A percentile compares a stretch with the other conserved stretches of the same genome.
phyloP scores from a whole-genome alignment of 2,113 vertebrate genomes.

The Phyllopteryx taeniolatus region DNA sequence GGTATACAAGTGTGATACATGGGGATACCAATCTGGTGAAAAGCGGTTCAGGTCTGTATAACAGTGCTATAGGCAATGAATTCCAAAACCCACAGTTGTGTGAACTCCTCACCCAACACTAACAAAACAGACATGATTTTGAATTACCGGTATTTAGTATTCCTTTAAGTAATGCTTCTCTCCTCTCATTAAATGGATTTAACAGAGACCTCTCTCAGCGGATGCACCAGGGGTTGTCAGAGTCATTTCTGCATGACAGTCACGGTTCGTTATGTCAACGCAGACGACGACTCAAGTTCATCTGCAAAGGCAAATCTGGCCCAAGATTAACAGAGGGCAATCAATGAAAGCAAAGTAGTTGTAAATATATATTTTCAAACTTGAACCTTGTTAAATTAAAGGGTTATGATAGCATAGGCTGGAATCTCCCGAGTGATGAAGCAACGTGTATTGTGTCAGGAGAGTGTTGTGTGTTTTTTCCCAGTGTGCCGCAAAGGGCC shows the following conservation, averaged over 20 bases:
- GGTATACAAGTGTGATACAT: neutral
- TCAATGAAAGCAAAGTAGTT: neutral
- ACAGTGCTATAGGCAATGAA: constrained; percentile 9
- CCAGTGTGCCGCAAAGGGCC: constrained; percentile 50
- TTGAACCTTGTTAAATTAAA: neutral
- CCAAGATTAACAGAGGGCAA: neutral
- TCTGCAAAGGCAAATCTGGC: neutral
- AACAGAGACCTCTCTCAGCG: constrained; percentile 29
- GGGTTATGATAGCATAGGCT: constrained; percentile 9
- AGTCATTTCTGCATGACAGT: constrained; percentile 31
- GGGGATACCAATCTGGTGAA: neutral
- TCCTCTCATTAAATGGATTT: constrained; percentile 52
- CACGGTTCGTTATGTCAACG: constrained; percentile 11
- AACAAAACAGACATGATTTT: constrained; percentile 35
- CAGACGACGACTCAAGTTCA: constrained; percentile 2
- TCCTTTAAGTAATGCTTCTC: constrained; percentile 39
- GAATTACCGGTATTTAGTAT: constrained; percentile 46
- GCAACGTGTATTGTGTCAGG: constrained; percentile 33
- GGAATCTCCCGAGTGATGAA: constrained; percentile 15
- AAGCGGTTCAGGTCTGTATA: constrained; percentile 5
- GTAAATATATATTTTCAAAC: neutral
- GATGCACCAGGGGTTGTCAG: constrained; percentile 15
- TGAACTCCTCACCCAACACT: constrained; percentile 37
- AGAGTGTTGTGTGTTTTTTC: constrained; percentile 56
- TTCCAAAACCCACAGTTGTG: constrained; percentile 46